These are phyloP conservation scores for Neodiprion lecontei DNA, from an alignment of 1,140 invertebrate genomes.

Conservation along the genomic window DNA sequence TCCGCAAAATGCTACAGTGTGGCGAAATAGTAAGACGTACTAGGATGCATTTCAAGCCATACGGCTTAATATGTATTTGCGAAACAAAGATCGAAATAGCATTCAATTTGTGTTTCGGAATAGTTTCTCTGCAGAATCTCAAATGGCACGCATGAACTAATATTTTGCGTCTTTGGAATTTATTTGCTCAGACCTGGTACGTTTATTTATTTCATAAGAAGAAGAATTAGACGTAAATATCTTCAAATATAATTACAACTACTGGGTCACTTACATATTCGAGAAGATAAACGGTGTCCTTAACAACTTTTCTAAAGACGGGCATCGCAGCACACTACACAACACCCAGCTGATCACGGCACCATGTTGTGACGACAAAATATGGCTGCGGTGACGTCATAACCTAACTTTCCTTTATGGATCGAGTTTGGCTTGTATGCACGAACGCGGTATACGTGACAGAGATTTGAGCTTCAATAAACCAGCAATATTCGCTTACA, in stretches of 20 bases:
- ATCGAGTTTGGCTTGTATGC: neutral
- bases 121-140: neutral
- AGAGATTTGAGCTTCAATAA: neutral
- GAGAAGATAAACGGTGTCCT: slow-evolving; percentile 37
- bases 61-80: neutral
- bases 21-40: neutral
- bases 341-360: slow-evolving; percentile 61
- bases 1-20: neutral
- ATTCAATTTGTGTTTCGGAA: neutral
- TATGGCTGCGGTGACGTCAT: slow-evolving; percentile 34
- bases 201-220: neutral
- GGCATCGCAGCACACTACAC: slow-evolving; percentile 58
- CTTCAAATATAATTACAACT: neutral
- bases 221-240: neutral
- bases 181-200: neutral
- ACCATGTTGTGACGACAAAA: slow-evolving; percentile 60
- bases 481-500: neutral
- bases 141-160: slow-evolving; percentile 36
- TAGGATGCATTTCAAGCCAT: neutral
- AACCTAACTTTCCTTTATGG: neutral
- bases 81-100: neutral
- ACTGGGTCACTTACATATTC: slow-evolving; percentile 37
- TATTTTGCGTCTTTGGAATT: slow-evolving; percentile 42
- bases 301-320: slow-evolving; percentile 40
- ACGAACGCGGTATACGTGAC: neutral